Conservation (phyloP, 2,888 invertebrate genomes). For the Lasioglossum vierecki region DNA sequence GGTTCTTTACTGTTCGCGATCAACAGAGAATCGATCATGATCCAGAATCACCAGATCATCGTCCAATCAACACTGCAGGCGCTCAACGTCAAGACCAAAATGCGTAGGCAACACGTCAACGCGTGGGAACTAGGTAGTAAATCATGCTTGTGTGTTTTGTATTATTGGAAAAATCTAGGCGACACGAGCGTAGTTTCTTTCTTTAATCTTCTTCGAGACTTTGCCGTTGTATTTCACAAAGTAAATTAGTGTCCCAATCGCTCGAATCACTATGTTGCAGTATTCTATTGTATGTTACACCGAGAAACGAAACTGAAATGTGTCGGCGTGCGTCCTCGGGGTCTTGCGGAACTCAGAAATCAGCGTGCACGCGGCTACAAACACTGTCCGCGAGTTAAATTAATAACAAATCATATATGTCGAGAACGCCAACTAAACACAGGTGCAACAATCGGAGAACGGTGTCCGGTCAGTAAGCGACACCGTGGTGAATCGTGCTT, state of each 20-base stretch:
- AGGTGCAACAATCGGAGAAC: conserved; percentile 25
- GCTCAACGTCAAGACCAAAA: conserved; percentile 42
- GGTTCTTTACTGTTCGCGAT: conserved; percentile 64
- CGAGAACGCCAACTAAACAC: conserved; percentile 10
- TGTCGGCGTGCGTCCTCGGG: background rate
- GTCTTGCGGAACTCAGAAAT: conserved; percentile 13
- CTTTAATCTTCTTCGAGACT: background rate
- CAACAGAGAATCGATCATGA: conserved; percentile 56
- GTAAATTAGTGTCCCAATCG: conserved; percentile 14
- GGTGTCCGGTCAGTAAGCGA: conserved; percentile 30
- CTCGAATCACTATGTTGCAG: conserved; percentile 19
- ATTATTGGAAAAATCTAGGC: background rate
- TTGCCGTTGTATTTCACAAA: background rate
- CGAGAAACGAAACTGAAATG: conserved; percentile 24
- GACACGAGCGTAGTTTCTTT: background rate
- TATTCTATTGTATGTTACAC: background rate
- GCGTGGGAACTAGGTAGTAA: conserved; percentile 26
- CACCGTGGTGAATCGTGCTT: conserved; percentile 45
- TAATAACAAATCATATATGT: background rate
- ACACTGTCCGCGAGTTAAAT: conserved; percentile 3
- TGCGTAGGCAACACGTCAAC: conserved; percentile 43
- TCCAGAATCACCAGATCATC: too few relatives aligned
- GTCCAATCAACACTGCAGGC: conserved; percentile 39
- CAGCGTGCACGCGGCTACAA: conserved; percentile 36
- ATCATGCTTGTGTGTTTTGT: conserved; percentile 41